Evolutionary conservation across 2,888 invertebrate species (phyloP).

Genomic region (Hirtodrosophila cameraria): DNA sequence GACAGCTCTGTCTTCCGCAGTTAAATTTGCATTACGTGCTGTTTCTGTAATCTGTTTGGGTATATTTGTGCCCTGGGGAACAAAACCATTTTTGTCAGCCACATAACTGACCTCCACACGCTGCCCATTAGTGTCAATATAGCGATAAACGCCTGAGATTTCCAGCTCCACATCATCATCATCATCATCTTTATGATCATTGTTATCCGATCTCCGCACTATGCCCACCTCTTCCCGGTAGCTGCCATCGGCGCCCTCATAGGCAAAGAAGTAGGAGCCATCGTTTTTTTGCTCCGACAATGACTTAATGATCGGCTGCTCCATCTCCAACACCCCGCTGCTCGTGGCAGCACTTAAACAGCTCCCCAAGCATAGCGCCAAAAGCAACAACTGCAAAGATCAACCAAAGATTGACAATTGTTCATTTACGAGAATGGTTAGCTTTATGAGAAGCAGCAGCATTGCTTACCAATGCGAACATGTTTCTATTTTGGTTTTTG

Average conservation of each 20-base stretch:
- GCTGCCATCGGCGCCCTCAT: conserved; percentile 76
- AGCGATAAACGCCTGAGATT: conserved; percentile 79
- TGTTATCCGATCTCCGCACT: conserved; percentile 36
- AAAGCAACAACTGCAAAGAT: conserved; percentile 30
- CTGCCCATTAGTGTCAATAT: conserved; percentile 73
- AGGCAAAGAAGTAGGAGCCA: conserved; percentile 80
- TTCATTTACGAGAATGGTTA: background rate
- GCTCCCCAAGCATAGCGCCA: conserved; percentile 9
- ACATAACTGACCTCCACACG: conserved; percentile 77
- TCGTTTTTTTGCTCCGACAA: conserved; percentile 67
- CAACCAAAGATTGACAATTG: background rate
- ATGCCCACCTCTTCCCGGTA: conserved; percentile 78
- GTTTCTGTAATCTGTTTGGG: conserved; percentile 58
- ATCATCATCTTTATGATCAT: conserved; percentile 56
- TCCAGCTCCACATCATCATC: conserved; percentile 62
- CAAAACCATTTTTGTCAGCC: conserved; percentile 80
- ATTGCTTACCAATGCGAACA: conserved; percentile 65
- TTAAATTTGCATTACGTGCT: conserved; percentile 45
- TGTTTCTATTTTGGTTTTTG: too few relatives aligned
- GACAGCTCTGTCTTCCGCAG: conserved; percentile 14
- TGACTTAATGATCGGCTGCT: conserved; percentile 70
- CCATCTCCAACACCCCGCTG: background rate
- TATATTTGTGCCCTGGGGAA: conserved; percentile 72
- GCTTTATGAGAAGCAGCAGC: conserved; percentile 6
- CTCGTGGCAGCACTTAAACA: background rate